Conservation (phyloP, 2,888 invertebrate species). For the Mayetiola destructor region DNA sequence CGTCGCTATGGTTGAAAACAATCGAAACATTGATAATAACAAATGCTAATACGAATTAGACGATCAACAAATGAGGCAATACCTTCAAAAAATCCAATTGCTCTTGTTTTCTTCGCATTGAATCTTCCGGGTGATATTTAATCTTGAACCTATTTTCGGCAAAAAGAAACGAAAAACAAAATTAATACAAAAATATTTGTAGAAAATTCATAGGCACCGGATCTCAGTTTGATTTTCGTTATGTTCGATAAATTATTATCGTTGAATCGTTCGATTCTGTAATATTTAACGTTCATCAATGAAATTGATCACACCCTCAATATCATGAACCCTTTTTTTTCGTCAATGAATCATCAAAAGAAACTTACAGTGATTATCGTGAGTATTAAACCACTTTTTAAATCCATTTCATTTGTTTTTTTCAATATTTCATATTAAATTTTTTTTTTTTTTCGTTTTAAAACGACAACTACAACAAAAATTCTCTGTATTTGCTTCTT, state of each 20-base stretch:
- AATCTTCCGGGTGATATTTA: constrained; percentile 97
- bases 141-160: constrained; percentile 74
- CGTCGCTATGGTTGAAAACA: constrained; percentile 49
- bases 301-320: no score
- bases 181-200: neutral
- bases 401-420: no score
- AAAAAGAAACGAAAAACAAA: neutral
- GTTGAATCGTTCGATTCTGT: no score
- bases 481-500: no score
- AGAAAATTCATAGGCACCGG: neutral
- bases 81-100: constrained; percentile 69
- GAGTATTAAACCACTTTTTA: neutral
- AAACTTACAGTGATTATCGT: neutral
- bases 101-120: constrained; percentile 76
- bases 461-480: no score
- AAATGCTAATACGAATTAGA: constrained; percentile 3
- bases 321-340: no score
- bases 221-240: no score
- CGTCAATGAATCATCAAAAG: neutral
- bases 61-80: constrained; percentile 19
- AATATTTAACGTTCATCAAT: no score
- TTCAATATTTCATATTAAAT: no score
- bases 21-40: neutral
- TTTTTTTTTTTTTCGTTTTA: no score
- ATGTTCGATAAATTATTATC: no score